Percentiles rank a stretch among this genome's conserved stretches.
phyloP scores from a whole-genome alignment of 2,113 vertebrate species.

The Nicator chloris region DNA sequence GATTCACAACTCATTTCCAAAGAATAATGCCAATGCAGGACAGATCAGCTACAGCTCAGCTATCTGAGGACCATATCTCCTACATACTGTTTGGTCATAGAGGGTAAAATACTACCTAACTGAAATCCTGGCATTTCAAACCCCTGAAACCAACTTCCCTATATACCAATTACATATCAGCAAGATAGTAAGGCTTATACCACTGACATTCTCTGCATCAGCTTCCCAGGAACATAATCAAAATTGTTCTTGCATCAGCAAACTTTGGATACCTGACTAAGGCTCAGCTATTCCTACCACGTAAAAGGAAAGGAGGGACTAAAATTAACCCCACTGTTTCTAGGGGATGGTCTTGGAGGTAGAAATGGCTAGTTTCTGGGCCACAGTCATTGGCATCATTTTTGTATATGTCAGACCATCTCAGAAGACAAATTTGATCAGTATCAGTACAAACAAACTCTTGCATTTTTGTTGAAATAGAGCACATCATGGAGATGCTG shows the following conservation, averaged over 20 bases:
- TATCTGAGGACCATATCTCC: neutral
- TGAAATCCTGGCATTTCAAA: neutral
- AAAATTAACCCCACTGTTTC: neutral
- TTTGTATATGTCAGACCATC: neutral
- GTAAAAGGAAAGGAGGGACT: neutral
- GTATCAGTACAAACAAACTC: fast-evolving
- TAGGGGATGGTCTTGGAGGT: neutral
- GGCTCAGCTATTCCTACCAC: neutral
- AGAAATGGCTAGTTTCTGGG: neutral
- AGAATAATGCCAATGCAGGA: neutral
- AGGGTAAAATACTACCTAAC: neutral
- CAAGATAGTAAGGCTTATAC: neutral
- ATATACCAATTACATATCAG: neutral
- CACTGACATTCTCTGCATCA: neutral
- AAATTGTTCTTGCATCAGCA: neutral
- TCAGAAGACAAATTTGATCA: neutral
- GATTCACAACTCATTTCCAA: neutral
- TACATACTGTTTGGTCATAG: neutral
- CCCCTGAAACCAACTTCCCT: neutral
- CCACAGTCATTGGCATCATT: neutral
- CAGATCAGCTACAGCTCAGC: neutral
- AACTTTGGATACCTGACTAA: neutral
- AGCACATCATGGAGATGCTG: neutral
- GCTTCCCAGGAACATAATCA: neutral
- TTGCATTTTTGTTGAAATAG: neutral